Base-by-base conservation (phyloP, 2,797 vertebrate genomes). In the Enteromius thamalakanensis region DNA sequence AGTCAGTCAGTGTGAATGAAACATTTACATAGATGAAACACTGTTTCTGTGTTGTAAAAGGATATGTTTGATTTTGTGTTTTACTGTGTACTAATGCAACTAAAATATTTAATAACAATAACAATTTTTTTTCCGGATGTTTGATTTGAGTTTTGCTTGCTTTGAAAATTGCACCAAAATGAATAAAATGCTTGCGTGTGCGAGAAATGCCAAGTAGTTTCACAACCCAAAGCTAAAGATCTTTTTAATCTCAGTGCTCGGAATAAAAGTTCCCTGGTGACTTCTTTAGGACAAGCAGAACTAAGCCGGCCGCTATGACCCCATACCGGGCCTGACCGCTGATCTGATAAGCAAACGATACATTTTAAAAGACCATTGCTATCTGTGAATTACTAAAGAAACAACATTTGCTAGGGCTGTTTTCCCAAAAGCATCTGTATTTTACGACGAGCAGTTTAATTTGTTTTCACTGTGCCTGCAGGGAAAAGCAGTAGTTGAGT, bases 351-450 rank as follows among this genome's bases (percentile, higher is more conserved):
- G 45, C 49, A 69, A 51, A 79, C 65, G 32, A 15, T 79, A 4
- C 32, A 58, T 40, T 76, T 76, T 37, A 76, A 40, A 76, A 55
- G 42, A 64, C 70, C 17, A 21, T 72, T 72, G 26, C 40, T 32
- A 79, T 67, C 26, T 37, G 62, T 68, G 60, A 64, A 65, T 65
- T 49, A 49, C 76, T 80, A 29, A 58, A 78, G 60, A 65, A 78
- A 58, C n/a, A 60, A 58, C 17, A 55, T 94, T 94, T 91, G 84
- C 47, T 69, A 91, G 92, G 93, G 93, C 94, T 95, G 93, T 95
- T 95, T 95, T 95, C 91, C 87, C 95, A 94, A 88, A 91, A 94
- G 93, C 93, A 95, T 96, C 94, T 95, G 94, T 93, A 90, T 96
- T 95, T 95, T 96, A 94, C 94, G 95, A 95, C 90, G 88, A 92